phyloP scores from a whole-genome alignment of 2,113 vertebrate species.

The Rattus rattus region DNA sequence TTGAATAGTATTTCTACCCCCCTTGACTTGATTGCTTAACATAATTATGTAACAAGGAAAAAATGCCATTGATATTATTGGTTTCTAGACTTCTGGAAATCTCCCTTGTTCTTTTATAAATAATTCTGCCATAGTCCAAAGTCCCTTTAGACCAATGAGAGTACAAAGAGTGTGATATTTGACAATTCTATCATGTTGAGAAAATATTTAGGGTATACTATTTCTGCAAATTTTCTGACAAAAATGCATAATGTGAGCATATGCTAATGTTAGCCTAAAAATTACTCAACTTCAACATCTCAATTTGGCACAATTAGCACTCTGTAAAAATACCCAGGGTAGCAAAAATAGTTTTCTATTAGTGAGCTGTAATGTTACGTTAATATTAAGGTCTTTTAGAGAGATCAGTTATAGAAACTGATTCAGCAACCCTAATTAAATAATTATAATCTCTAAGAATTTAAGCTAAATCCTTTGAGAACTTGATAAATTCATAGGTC shows the following conservation, averaged over 20 bases:
- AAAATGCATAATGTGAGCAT: conserved; percentile 73
- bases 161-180: conserved; percentile 39
- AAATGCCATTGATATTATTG: neutral
- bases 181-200: conserved; percentile 11
- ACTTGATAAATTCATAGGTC: conserved; percentile 61
- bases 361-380: conserved; percentile 74
- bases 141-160: neutral
- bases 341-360: conserved; percentile 81
- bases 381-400: conserved; percentile 74
- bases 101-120: conserved; percentile 11
- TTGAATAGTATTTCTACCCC: neutral
- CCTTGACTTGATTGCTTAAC: neutral
- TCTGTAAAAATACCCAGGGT: conserved; percentile 80
- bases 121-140: neutral
- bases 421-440: conserved; percentile 65
- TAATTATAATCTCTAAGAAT: conserved; percentile 70
- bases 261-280: conserved; percentile 87
- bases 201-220: conserved; percentile 58
- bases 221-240: conserved; percentile 59
- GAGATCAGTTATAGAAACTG: conserved; percentile 71
- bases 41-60: conserved; percentile 9
- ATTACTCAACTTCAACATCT: conserved; percentile 83
- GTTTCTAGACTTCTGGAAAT: neutral
- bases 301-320: conserved; percentile 85
- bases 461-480: conserved; percentile 74